Percentiles rank a stretch among this genome's conserved stretches.
Conservation (phyloP, 2,888 invertebrate species). For the Hemithea aestivaria region DNA sequence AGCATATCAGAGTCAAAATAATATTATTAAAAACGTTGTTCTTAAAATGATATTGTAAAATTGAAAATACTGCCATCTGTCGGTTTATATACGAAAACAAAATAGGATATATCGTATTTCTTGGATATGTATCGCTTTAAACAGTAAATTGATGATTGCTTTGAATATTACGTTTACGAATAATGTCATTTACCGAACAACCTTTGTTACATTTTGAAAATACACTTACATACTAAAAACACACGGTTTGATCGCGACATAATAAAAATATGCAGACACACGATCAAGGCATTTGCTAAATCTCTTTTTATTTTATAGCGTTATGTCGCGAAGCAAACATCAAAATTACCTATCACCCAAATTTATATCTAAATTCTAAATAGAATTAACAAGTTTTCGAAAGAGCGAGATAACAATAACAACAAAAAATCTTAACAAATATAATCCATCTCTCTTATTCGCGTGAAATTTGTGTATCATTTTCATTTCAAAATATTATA, state of each 20-base stretch:
- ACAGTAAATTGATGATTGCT: conserved; percentile 14
- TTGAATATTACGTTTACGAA: conserved; percentile 5
- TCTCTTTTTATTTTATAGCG: too few species aligned
- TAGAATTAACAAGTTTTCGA: too few species aligned
- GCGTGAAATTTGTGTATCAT: too few species aligned
- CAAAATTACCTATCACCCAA: conserved; percentile 35
- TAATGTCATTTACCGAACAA: conserved; percentile 29
- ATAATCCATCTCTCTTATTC: too few species aligned
- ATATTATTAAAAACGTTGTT: conserved; percentile 13
- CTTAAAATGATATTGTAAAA: conserved; percentile 9
- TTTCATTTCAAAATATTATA: too few species aligned
- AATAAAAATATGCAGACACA: conserved; percentile 11
- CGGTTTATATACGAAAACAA: too few species aligned
- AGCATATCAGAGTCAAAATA: conserved; percentile 14
- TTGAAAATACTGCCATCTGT: not conserved
- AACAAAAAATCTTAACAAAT: too few species aligned
- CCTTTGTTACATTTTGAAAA: conserved; percentile 20
- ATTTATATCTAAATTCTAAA: conserved; percentile 22
- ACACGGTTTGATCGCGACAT: conserved; percentile 18
- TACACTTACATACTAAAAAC: conserved; percentile 21
- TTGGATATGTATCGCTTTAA: too few species aligned
- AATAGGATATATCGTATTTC: too few species aligned
- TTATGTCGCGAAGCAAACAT: conserved; percentile 4
- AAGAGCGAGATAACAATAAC: too few species aligned
- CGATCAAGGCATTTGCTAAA: not conserved